These are phyloP conservation scores for Sciurus carolinensis DNA, from an alignment of 2,797 vertebrate genomes.

Conservation along the genomic window DNA sequence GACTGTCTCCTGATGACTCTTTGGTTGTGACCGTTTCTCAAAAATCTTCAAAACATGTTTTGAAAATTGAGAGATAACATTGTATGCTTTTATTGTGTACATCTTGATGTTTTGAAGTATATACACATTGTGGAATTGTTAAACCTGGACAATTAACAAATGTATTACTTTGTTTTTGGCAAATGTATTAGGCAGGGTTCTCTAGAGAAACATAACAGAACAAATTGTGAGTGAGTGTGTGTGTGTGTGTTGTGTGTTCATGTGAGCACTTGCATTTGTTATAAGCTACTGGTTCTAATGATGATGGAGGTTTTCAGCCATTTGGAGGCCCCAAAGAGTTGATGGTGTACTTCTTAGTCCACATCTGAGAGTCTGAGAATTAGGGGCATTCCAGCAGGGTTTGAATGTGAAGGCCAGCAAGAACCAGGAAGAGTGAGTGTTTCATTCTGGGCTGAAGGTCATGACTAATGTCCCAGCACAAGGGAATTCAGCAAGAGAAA, in stretches of 20 bases:
- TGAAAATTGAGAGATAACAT: no score
- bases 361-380: neutral
- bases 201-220: neutral
- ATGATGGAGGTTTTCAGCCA: neutral
- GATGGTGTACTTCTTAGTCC: neutral
- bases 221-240: neutral
- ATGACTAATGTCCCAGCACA: neutral
- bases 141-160: no score
- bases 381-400: neutral
- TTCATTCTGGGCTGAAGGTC: neutral
- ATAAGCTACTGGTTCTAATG: neutral
- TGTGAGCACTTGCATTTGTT: neutral
- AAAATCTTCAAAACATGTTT: neutral
- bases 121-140: no score
- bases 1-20: neutral
- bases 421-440: neutral
- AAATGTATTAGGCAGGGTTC: neutral
- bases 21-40: neutral
- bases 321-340: neutral
- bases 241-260: neutral
- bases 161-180: neutral
- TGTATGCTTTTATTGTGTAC: no score
- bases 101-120: no score
- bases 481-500: neutral
- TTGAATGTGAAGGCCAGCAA: no score